A percentile compares a stretch with the other conserved stretches of the same genome.
phyloP scores from a whole-genome alignment of 2,888 invertebrate genomes.

The Agrochola lychnidis region DNA sequence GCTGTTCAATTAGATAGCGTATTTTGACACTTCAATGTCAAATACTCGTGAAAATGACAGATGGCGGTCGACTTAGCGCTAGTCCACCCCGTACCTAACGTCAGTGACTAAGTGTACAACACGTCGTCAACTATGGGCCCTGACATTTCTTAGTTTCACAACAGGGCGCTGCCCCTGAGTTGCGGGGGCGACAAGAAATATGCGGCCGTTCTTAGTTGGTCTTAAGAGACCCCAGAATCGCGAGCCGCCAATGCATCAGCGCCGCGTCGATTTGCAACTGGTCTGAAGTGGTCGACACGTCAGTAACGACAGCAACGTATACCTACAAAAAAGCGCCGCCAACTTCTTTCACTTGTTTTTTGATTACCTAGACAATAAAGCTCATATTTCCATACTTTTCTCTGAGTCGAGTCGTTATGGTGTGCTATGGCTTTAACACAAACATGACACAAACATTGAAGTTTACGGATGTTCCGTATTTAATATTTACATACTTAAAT shows the following conservation, averaged over 20 bases:
- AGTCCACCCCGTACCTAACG: background rate
- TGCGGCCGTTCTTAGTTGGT: background rate
- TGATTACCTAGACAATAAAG: background rate
- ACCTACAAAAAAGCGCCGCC: background rate
- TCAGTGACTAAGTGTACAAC: background rate
- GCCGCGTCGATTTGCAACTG: background rate
- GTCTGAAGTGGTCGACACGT: background rate
- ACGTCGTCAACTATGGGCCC: background rate
- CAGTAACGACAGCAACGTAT: background rate
- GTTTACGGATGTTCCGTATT: background rate
- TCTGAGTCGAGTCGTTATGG: background rate
- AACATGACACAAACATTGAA: slow-evolving; percentile 12
- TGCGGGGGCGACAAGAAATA: background rate
- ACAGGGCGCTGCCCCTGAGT: background rate
- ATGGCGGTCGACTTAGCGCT: background rate
- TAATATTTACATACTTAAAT: background rate
- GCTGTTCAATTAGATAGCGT: no score
- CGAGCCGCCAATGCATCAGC: no score
- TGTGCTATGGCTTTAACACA: background rate
- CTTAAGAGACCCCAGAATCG: background rate
- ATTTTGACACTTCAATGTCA: background rate
- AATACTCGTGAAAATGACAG: background rate
- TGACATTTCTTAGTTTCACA: background rate
- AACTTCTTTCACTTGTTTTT: background rate
- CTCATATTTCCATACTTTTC: background rate